These are phyloP conservation scores for Galeopterus variegatus DNA, from an alignment of 2,113 vertebrate genomes.

Conservation along the genomic window DNA sequence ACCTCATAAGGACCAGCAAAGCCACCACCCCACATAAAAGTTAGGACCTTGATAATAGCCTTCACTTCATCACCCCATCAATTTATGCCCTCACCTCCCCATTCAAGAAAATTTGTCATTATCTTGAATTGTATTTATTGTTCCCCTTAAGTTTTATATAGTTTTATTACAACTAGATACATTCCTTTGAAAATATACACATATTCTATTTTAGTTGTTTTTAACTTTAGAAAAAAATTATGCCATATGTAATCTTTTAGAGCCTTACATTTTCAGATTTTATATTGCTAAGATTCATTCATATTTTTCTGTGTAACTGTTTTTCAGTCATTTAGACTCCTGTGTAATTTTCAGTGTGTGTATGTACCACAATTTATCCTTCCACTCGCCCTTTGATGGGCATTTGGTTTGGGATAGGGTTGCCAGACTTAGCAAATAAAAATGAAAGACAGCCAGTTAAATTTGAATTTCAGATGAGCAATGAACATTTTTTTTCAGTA, in stretches of 20 bases:
- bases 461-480: constrained; percentile 51
- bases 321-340: constrained; percentile 30
- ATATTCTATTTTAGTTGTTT: constrained; percentile 58
- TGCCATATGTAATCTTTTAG: not conserved
- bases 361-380: not conserved
- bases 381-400: not conserved
- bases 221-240: constrained; percentile 15
- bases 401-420: not conserved
- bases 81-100: not conserved
- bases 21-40: not conserved
- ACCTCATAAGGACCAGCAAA: not conserved
- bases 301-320: constrained; percentile 7
- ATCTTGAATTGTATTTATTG: not conserved
- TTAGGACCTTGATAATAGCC: not conserved
- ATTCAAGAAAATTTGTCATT: not conserved
- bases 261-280: constrained; percentile 28
- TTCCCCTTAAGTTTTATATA: not conserved
- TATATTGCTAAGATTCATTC: not conserved
- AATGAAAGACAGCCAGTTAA: not conserved
- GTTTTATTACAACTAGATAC: not conserved
- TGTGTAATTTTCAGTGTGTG: not conserved
- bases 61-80: not conserved
- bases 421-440: constrained; percentile 48
- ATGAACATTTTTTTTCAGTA: not conserved
- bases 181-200: constrained; percentile 36